Evolutionary conservation across 2,888 invertebrate genomes (phyloP).

Genomic region (Caradrina kadenii): DNA sequence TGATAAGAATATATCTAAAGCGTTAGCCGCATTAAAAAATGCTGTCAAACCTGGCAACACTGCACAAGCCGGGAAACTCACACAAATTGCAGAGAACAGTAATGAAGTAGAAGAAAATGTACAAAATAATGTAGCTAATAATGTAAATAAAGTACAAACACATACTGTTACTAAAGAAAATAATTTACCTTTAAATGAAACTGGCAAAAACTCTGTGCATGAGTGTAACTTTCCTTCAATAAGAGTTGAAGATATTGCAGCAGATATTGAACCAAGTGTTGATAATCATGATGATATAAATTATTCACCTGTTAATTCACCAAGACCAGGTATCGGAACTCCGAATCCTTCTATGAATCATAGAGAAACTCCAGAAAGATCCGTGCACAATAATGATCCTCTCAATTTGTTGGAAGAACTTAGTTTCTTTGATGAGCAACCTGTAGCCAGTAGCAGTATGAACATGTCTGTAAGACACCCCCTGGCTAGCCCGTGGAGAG

Average conservation of each 20-base stretch:
- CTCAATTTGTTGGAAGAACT: slow-evolving; percentile 78
- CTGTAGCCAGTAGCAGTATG: slow-evolving; percentile 87
- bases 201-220: slow-evolving; percentile 47
- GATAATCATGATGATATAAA: slow-evolving; percentile 74
- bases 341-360: slow-evolving; percentile 25
- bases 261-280: slow-evolving; percentile 77
- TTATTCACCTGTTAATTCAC: slow-evolving; percentile 84
- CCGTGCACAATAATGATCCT: slow-evolving; percentile 73
- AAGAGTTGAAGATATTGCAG: slow-evolving; percentile 82
- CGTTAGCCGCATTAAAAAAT: slow-evolving; percentile 78
- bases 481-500: slow-evolving; percentile 86
- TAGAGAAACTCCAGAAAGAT: slow-evolving; percentile 48
- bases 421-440: slow-evolving; percentile 85
- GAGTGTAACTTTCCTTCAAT: slow-evolving; percentile 75
- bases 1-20: slow-evolving; percentile 81
- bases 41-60: slow-evolving; percentile 63
- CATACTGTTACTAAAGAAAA: slow-evolving; percentile 16
- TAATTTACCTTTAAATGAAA: slow-evolving; percentile 41
- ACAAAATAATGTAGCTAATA: slow-evolving; percentile 21
- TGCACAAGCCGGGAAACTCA: slow-evolving; percentile 29
- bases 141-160: slow-evolving; percentile 12
- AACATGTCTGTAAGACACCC: slow-evolving; percentile 80
- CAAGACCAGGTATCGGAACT: slow-evolving; percentile 61
- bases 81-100: slow-evolving; percentile 43
- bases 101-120: slow-evolving; percentile 5